Conservation (phyloP, 2,797 vertebrate species). For the Eupleurogrammus muticus region DNA sequence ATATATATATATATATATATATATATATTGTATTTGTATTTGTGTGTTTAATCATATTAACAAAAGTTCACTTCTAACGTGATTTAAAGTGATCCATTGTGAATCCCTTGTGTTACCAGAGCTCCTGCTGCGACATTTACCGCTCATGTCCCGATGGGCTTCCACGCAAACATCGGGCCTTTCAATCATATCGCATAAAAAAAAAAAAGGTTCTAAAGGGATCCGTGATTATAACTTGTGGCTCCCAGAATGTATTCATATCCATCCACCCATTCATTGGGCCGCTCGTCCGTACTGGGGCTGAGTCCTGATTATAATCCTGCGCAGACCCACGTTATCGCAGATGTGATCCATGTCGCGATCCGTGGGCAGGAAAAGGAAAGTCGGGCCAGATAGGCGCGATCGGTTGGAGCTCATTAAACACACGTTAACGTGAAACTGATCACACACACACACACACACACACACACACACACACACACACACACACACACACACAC, state of each 20-base stretch:
- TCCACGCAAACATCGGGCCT: background rate
- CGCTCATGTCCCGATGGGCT: background rate
- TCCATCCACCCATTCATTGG: background rate
- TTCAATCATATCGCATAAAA: background rate
- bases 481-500: no score
- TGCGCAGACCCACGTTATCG: background rate
- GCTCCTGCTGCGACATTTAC: no score
- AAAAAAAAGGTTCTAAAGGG: background rate
- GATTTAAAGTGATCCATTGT: no score
- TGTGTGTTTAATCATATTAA: no score
- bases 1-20: no score
- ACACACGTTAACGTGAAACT: slow-evolving; percentile 25
- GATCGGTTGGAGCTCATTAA: slow-evolving; percentile 26
- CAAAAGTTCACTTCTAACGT: no score
- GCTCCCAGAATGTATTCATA: background rate
- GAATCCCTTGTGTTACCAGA: no score
- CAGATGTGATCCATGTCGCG: slow-evolving; percentile 4
- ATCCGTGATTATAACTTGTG: background rate
- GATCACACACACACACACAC: no score
- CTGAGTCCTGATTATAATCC: background rate
- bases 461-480: no score
- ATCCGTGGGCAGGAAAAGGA: slow-evolving; percentile 2
- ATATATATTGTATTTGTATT: no score
- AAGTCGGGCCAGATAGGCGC: no score
- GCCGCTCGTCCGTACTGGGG: background rate